phyloP scores from a whole-genome alignment of 2,888 invertebrate species.

The Drosophila putrida region DNA sequence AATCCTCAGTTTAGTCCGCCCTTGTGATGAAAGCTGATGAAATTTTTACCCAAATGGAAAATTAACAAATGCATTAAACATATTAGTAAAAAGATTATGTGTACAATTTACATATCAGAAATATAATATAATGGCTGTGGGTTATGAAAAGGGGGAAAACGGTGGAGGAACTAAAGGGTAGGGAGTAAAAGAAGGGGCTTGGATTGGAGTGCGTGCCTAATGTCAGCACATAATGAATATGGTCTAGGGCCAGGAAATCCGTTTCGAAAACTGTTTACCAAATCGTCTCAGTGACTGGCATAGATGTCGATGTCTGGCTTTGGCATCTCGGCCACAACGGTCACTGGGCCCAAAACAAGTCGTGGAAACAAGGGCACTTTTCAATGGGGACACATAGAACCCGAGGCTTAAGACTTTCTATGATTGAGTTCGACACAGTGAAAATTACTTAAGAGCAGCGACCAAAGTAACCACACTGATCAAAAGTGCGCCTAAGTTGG shows the following conservation, averaged over 20 bases:
- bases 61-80: no score
- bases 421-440: constrained; percentile 17
- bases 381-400: constrained; percentile 5
- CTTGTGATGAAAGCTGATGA: no score
- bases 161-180: no score
- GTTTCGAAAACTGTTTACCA: constrained; percentile 54
- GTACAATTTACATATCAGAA: no score
- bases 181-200: not conserved
- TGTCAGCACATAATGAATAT: constrained; percentile 66
- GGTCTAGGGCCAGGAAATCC: constrained; percentile 47
- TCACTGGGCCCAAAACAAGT: constrained; percentile 13
- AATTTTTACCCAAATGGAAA: no score
- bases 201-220: constrained; percentile 47
- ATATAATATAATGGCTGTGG: not conserved
- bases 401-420: constrained; percentile 23
- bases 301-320: constrained; percentile 20
- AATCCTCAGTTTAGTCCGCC: no score
- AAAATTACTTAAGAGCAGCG: constrained; percentile 7
- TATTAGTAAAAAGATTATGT: no score
- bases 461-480: not conserved
- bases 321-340: constrained; percentile 15
- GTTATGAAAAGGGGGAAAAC: no score
- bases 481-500: no score
- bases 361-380: constrained; percentile 12
- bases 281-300: constrained; percentile 34